Evolutionary conservation across 1,140 invertebrate genomes (phyloP), one percentile per base, ranked within the genome.

Genomic region (Odontomachus brunneus): DNA sequence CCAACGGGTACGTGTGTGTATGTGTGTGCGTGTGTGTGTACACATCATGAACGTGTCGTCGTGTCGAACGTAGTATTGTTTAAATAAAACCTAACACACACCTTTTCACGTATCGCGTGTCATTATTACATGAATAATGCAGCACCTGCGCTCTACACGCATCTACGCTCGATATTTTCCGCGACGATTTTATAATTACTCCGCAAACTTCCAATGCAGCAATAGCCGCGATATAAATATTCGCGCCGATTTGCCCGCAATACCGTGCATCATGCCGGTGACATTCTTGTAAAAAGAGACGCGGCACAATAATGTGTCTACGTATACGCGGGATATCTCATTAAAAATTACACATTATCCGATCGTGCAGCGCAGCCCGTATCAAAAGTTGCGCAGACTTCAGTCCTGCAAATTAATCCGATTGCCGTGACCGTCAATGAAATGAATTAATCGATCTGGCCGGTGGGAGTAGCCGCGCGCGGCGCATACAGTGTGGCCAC

Each of bases 391-490:
- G 14, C 53, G 48, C 24, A 69, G 71, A 44, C 44, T 78, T 83
- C 59, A 83, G 29, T 51, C 49, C 11, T 62, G 7, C 12, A n/a
- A 75, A 84, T 76, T 83, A 85, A 85, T 69, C 22, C 62, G 72
- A 76, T 83, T 85, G 81, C 60, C 19, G 53, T 69, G 48, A 83
- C 53, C 38, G 71, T 55, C 33, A 26, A 24, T 48, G 44, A 85
- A 76, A 84, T 69, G 49, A 55, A 85, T 84, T 69, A 69, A 85
- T 84, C 69, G 62, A 83, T 84, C 48, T 53, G 29, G 29, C 29
- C 29, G 5, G 29, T 5, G 49, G 48, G n/a, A 66, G 12, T 51
- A 17, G 17, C 12, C n/a, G 29, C 12, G 9, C 17, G 44, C 26
- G 24, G 19, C 29, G 22, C 12, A 26, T 29, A 69, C 26, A 55